phyloP scores from a whole-genome alignment of 2,113 vertebrate species.

The Lophius piscatorius region DNA sequence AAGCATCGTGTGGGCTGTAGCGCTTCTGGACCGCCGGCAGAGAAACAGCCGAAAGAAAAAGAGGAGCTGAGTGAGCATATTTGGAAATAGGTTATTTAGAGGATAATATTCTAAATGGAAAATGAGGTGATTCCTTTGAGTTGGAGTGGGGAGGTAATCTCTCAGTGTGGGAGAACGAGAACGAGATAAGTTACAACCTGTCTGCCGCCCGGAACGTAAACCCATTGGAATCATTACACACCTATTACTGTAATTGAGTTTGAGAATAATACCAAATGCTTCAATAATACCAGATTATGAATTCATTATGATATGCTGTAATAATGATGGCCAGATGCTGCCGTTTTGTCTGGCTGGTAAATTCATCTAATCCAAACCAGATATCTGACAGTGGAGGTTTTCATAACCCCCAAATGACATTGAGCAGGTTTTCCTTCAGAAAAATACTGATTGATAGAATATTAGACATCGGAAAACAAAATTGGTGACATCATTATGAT shows the following conservation, averaged over 20 bases:
- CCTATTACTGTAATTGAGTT: conserved; percentile 76
- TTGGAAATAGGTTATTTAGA: conserved; percentile 34
- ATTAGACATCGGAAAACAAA: conserved; percentile 24
- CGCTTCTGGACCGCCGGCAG: conserved; percentile 16
- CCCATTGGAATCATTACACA: conserved; percentile 57
- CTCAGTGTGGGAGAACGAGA: conserved; percentile 30
- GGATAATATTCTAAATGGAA: conserved; percentile 16
- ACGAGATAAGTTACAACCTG: conserved; percentile 31
- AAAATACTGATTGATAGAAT: conserved; percentile 13
- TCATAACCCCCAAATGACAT: conserved; percentile 61
- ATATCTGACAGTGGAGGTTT: conserved; percentile 71
- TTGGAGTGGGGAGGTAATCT: conserved; percentile 22
- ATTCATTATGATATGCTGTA: conserved; percentile 73
- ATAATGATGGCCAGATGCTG: conserved; percentile 76
- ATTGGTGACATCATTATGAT: conserved; percentile 1
- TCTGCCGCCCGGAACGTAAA: conserved; percentile 40
- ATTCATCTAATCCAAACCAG: conserved; percentile 67
- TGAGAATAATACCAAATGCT: conserved; percentile 73
- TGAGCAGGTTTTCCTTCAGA: conserved; percentile 50
- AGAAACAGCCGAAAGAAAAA: conserved; percentile 26
- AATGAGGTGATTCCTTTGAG: conserved; percentile 12
- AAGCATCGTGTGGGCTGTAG: conserved; percentile 32
- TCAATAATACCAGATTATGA: conserved; percentile 77
- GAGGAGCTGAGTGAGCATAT: conserved; percentile 30
- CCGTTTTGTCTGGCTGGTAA: conserved; percentile 49